These are phyloP conservation scores for Benitochromis conjunctus DNA, from an alignment of 2,113 vertebrate genomes.

Conservation along the genomic window DNA sequence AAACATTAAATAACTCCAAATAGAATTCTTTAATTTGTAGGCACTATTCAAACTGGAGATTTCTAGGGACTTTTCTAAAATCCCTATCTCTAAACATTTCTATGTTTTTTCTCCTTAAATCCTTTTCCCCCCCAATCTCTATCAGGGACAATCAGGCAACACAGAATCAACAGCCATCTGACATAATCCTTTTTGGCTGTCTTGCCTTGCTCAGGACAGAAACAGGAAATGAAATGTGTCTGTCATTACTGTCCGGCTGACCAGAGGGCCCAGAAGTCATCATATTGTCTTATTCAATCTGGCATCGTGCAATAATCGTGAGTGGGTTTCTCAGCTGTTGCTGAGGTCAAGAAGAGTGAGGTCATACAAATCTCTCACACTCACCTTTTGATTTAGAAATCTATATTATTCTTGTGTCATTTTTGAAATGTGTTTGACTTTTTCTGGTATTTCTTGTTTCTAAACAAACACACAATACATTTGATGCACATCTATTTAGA, in stretches of 20 bases:
- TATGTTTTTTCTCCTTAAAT: not conserved
- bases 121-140: not conserved
- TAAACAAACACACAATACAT: not conserved
- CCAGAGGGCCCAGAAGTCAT: not conserved
- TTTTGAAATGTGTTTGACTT: not conserved
- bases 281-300: not conserved
- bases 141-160: conserved; percentile 1
- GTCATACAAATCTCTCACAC: not conserved
- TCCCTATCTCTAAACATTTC: not conserved
- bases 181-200: conserved; percentile 27
- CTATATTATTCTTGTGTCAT: not conserved
- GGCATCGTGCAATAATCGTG: not conserved
- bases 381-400: not conserved
- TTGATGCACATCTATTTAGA: not conserved
- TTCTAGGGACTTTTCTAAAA: not conserved
- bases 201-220: not conserved
- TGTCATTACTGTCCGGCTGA: not conserved
- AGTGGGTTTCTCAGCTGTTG: not conserved
- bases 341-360: not conserved
- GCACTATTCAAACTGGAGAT: not conserved
- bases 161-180: not conserved
- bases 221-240: conserved; percentile 35
- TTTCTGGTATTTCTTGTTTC: not conserved
- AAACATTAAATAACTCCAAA: not conserved
- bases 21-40: not conserved